These are phyloP conservation scores for Conomelus anceps DNA, from an alignment of 2,888 invertebrate genomes.

Conservation along the genomic window DNA sequence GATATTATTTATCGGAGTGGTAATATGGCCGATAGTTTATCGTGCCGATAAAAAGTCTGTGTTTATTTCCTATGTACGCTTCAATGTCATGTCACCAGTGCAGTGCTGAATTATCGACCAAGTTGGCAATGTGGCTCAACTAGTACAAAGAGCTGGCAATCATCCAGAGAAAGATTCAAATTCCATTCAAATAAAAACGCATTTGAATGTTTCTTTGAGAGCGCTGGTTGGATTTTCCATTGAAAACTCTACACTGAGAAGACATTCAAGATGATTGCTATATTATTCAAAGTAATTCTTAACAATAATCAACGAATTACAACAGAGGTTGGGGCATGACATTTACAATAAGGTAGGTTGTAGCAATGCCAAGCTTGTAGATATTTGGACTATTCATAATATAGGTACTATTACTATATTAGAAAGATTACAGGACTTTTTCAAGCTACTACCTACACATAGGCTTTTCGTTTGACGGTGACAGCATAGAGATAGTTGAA, in stretches of 20 bases:
- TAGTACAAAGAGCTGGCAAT: neutral
- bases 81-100: neutral
- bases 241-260: neutral
- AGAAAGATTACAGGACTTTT: neutral
- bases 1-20: neutral
- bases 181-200: neutral
- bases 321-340: neutral
- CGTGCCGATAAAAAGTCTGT: neutral
- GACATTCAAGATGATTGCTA: neutral
- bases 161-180: neutral
- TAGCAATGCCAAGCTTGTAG: no score
- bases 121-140: neutral
- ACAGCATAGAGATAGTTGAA: no score
- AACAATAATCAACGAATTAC: neutral
- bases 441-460: neutral
- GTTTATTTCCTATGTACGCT: neutral
- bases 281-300: neutral
- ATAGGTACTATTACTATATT: neutral
- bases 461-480: no score
- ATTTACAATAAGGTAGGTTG: neutral
- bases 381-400: no score
- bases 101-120: neutral
- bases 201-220: neutral
- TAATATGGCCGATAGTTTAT: neutral
- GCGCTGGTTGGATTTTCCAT: neutral